A percentile compares a stretch with the other conserved stretches of the same genome.
phyloP scores from a whole-genome alignment of 2,113 vertebrate genomes.

The Podiceps cristatus region DNA sequence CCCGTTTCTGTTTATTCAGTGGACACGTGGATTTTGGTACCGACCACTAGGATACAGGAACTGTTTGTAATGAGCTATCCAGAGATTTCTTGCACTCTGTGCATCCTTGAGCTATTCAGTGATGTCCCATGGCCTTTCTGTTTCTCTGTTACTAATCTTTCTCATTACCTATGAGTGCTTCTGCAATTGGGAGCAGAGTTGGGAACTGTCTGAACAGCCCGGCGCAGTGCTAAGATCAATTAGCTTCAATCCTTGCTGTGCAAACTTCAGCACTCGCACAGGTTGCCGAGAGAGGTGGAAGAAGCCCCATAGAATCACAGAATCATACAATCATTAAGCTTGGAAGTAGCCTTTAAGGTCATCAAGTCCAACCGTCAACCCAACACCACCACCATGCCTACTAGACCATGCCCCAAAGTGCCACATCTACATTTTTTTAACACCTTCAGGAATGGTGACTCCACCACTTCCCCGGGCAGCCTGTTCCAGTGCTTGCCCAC shows the following conservation, averaged over 20 bases:
- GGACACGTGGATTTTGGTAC: background rate
- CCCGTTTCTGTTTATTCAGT: background rate
- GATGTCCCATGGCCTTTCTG: background rate
- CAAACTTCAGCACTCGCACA: no score
- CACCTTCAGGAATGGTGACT: no score
- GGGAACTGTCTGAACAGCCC: background rate
- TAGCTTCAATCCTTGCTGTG: background rate
- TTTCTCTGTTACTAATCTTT: background rate
- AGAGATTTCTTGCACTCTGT: background rate
- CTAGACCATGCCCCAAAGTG: no score
- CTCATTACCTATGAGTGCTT: background rate
- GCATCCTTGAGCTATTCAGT: background rate
- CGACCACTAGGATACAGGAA: background rate
- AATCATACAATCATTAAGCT: no score
- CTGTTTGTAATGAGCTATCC: background rate
- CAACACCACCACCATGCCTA: no score
- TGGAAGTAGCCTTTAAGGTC: no score
- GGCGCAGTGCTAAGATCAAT: background rate
- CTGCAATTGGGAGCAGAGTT: background rate
- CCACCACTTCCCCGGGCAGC: no score
- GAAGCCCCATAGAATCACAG: no score
- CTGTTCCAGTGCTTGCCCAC: no score
- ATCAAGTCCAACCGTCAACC: no score
- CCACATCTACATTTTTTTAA: no score
- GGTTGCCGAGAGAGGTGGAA: no score